A percentile compares a stretch with the other conserved stretches of the same genome.
Conservation (phyloP, 2,888 invertebrate genomes). For the Agrochola lychnidis region DNA sequence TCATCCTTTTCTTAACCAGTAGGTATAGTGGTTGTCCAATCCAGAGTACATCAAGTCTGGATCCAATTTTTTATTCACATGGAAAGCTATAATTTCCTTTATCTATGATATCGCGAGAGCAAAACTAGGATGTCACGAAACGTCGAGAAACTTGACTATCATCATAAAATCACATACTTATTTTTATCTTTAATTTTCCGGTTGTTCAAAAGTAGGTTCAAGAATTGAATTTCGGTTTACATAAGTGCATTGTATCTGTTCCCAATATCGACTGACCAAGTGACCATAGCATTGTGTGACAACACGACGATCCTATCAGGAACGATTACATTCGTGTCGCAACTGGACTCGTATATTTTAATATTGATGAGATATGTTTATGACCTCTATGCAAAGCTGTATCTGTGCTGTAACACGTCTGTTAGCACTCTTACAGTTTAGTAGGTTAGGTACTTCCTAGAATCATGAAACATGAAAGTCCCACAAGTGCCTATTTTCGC, state of each 20-base stretch:
- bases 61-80: neutral
- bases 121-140: neutral
- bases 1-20: too few relatives aligned
- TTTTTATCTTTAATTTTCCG: neutral
- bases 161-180: neutral
- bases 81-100: neutral
- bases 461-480: neutral
- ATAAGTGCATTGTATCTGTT: neutral
- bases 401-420: neutral
- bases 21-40: too few relatives aligned
- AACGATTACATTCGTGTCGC: constrained; percentile 15
- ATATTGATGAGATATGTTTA: constrained; percentile 46
- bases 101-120: neutral
- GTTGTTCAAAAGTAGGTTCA: constrained; percentile 5
- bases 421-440: neutral
- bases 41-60: too few relatives aligned
- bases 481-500: too few relatives aligned
- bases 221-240: constrained; percentile 1
- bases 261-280: constrained; percentile 11
- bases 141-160: neutral
- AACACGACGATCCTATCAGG: constrained; percentile 12
- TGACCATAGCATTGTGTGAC: constrained; percentile 3
- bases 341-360: constrained; percentile 36
- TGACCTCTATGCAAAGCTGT: constrained; percentile 12
- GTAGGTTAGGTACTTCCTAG: neutral